Conservation (phyloP, 2,113 vertebrate genomes). For the Forbesichthys papilliferus region DNA sequence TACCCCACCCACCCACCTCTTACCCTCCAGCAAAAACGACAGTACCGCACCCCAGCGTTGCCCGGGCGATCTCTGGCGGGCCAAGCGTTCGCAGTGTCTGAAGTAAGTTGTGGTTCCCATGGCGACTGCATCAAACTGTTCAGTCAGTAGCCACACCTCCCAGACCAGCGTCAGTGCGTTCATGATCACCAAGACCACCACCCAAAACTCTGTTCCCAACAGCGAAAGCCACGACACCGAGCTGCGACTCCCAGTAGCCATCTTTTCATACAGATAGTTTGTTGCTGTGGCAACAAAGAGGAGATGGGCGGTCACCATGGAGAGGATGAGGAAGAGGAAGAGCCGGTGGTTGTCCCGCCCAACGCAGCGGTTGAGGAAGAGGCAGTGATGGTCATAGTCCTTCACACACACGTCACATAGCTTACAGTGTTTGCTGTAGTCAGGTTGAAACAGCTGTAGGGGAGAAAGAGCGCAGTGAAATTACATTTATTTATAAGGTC, state of each 20-base stretch:
- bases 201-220: slow-evolving; percentile 73
- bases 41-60: slow-evolving; percentile 58
- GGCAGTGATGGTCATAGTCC: slow-evolving; percentile 83
- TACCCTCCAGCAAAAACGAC: slow-evolving; percentile 72
- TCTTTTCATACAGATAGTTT: slow-evolving; percentile 58
- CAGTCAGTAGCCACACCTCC: slow-evolving; percentile 74
- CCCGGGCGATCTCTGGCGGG: slow-evolving; percentile 38
- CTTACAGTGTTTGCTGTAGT: slow-evolving; percentile 79
- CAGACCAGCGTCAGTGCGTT: slow-evolving; percentile 72
- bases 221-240: slow-evolving; percentile 44
- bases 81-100: slow-evolving; percentile 37
- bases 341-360: slow-evolving; percentile 75
- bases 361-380: slow-evolving; percentile 80
- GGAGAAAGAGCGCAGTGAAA: slow-evolving; percentile 4
- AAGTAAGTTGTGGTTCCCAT: slow-evolving; percentile 76
- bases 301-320: slow-evolving; percentile 60
- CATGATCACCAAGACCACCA: slow-evolving; percentile 66
- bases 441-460: slow-evolving; percentile 73
- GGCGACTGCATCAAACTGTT: slow-evolving; percentile 74
- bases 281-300: slow-evolving; percentile 55
- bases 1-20: slow-evolving; percentile 31
- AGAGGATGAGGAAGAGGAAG: slow-evolving; percentile 76
- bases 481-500: neutral
- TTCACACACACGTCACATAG: slow-evolving; percentile 78
- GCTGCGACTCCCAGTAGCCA: slow-evolving; percentile 4